A percentile compares a stretch with the other conserved stretches of the same genome.
These are phyloP conservation scores for Onchidella celtica DNA, from an alignment of 2,888 invertebrate genomes.

Conservation along the genomic window DNA sequence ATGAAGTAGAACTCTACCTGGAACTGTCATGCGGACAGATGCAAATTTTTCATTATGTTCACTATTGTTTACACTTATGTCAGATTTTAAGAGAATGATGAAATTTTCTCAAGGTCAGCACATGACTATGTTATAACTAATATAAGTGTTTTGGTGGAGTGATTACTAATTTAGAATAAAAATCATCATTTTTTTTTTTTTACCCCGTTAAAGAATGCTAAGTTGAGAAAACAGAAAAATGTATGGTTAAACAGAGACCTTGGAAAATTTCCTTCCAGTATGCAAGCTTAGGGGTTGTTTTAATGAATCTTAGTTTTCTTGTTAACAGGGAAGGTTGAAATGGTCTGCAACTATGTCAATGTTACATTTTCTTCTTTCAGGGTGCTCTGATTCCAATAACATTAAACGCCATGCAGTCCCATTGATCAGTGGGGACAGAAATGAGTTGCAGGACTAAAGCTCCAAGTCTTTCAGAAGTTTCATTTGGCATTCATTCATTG, in stretches of 20 bases:
- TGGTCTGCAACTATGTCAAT: neutral
- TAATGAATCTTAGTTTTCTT: neutral
- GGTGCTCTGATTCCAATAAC: conserved; percentile 28
- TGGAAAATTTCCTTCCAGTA: too few relatives aligned
- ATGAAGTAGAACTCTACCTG: neutral
- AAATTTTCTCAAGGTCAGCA: too few relatives aligned
- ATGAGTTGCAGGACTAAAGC: conserved; percentile 19
- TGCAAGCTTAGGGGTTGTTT: neutral
- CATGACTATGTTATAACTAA: too few relatives aligned
- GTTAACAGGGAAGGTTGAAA: neutral
- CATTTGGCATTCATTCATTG: neutral
- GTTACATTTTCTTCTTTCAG: conserved; percentile 5
- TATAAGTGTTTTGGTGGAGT: too few relatives aligned
- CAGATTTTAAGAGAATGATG: neutral
- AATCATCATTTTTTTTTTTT: too few relatives aligned
- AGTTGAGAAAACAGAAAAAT: too few relatives aligned
- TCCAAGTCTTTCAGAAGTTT: conserved; percentile 1
- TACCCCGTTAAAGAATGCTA: too few relatives aligned
- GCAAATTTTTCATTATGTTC: neutral
- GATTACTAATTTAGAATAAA: too few relatives aligned
- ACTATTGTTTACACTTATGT: neutral
- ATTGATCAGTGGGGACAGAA: conserved; percentile 35
- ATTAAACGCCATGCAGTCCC: conserved; percentile 51
- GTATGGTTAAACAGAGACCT: too few relatives aligned
- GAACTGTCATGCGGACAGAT: neutral